Evolutionary conservation across 2,888 invertebrate genomes (phyloP), one percentile per base, ranked within the genome.

Genomic region (Chrysomela aeneicollis): DNA sequence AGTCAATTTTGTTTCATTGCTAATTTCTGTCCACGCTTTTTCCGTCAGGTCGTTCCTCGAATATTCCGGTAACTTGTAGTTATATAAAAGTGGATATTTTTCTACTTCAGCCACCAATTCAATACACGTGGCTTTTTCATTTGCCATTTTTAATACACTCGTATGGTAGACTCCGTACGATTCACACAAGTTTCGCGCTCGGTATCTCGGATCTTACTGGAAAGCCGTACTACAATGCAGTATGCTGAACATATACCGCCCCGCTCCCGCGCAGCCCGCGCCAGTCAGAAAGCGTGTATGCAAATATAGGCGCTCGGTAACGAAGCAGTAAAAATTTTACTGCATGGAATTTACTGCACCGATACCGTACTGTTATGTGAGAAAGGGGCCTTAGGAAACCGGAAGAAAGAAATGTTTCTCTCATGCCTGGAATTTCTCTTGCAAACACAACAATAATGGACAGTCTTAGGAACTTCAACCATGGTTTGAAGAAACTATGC

Each of bases 371-470:
- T 26, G 26, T 26, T 26, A 26, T 26, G 26, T 26, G 26, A 26
- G 26, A 6, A 26, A 26, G 26, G 26, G 26, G n/a, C 51, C 51
- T 51, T 21, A n/a, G 51, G 51, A 51, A 51, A 35, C 5, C 32
- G 32, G 10, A 35, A 35, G 10, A 35, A 35, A 35, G 10, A 35
- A 35, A 8, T 6, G 5, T 26, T 35, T 35, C 32, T 35, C 4
- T 35, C 10, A 35, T 35, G 32, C 10, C 32, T 35, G 4, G 10
- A 35, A 35, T 35, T 35, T 9, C 32, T 35, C 5, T 9, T 6
- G 10, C 32, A 35, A 6, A 35, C 32, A 35, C 32, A 35, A 35
- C 32, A 35, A 35, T 35, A 35, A 35, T 35, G 32, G 1, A 35
- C 32, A 35, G 32, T 35, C 10, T 35, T 35, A 2, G 32, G 1